Base-by-base conservation (phyloP, 2,113 vertebrate genomes). In the Monopterus albus region DNA sequence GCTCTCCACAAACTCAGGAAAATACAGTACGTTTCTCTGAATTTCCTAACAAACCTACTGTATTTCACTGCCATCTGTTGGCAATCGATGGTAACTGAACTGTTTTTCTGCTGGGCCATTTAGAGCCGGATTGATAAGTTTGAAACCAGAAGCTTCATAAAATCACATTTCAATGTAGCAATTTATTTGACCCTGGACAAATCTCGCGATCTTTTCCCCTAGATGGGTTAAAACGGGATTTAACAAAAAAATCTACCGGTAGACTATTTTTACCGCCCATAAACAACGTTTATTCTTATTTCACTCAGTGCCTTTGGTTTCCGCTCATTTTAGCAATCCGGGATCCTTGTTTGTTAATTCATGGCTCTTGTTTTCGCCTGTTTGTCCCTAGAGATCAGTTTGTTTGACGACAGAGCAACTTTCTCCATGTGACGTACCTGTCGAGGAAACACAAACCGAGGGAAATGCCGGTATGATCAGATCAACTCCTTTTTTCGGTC, bases 361-460 rank as follows among this genome's bases (percentile, higher is more conserved):
- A 43, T 39, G 79, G 18, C 20, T 52, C 42, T 82, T 87, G 81
- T 87, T 89, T 88, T 76, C 76, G 68, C 55, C 57, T 51, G 36
- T 57, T 13, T 68, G 65, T 83, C 84, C 66, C 83, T 60, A 40
- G 89, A 86, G 87, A 77, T 40, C 66, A 0, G 51, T 0, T 57
- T 60, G 81, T 86, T 83, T 67, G 78, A 79, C 78, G 57, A 78
- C 79, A 26, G 85, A 86, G 83, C 82, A 92, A 91, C 91, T 91
- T 92, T 86, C 72, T 88, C 71, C 80, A 38, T 36, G 81, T 89
- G 91, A 91, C 92, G 87, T 66, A 69, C 53, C 63, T 17, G 69
- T 26, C 28, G 39, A 70, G 81, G 85, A 79, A 79, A 62, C 53
- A 31, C 58, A 20, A 29, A 35, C 14, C n/a, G 68, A 31, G 43